Conservation (phyloP, 2,113 vertebrate species). For the Alaudala cheleensis region DNA sequence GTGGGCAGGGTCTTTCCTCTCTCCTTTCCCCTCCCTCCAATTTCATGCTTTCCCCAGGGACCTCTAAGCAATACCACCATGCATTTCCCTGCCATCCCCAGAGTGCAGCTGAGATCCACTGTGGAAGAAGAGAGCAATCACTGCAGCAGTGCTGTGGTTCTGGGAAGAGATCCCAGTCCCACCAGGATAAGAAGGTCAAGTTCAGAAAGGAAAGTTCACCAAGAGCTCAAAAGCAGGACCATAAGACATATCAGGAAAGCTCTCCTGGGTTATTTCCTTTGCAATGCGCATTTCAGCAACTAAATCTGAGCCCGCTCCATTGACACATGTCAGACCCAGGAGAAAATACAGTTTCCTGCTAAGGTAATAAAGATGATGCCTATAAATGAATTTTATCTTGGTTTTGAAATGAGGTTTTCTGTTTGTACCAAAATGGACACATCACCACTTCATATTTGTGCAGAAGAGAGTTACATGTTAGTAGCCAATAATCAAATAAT, state of each 20-base stretch:
- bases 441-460: neutral
- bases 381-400: neutral
- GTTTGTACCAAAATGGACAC: neutral
- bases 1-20: neutral
- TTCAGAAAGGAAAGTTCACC: neutral
- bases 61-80: neutral
- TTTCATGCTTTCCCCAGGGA: neutral
- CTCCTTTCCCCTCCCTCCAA: neutral
- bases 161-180: neutral
- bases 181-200: neutral
- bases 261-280: neutral
- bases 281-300: neutral
- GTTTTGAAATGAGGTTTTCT: neutral
- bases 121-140: neutral
- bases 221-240: neutral
- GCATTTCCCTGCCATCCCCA: accelerated
- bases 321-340: neutral
- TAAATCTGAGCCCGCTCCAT: neutral
- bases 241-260: neutral
- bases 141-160: accelerated
- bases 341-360: neutral
- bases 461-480: neutral
- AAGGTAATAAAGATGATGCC: neutral
- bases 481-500: neutral
- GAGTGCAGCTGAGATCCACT: neutral